These are phyloP conservation scores for Nemotelus pantherinus DNA, from an alignment of 2,888 invertebrate genomes.

Conservation along the genomic window DNA sequence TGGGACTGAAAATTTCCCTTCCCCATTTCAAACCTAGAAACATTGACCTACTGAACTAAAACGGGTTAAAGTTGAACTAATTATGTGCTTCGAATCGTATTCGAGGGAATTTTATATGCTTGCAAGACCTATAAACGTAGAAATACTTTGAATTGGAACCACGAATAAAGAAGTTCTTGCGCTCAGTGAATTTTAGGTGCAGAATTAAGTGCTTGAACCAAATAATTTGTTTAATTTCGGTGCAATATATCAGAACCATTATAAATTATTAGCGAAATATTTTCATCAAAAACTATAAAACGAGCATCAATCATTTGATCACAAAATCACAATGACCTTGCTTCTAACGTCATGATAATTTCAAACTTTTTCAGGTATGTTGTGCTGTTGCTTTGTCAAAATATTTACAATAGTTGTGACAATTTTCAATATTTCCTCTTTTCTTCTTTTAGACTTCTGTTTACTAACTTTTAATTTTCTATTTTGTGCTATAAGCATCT, in stretches of 20 bases:
- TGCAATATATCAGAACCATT: too few species aligned
- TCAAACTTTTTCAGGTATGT: conserved; percentile 26
- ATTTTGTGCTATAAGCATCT: too few species aligned
- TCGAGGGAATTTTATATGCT: too few species aligned
- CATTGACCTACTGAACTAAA: conserved; percentile 42
- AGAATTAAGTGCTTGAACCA: too few species aligned
- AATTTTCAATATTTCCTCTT: background rate
- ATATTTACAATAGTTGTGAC: conserved; percentile 5
- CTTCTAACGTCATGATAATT: background rate
- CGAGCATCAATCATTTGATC: too few species aligned
- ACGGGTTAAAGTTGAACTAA: conserved; percentile 16
- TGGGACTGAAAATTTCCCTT: background rate
- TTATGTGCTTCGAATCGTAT: background rate
- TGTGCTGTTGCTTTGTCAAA: background rate
- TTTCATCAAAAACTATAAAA: background rate
- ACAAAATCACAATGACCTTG: conserved; percentile 25
- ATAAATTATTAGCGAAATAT: background rate
- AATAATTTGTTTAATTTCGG: too few species aligned
- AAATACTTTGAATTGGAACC: too few species aligned
- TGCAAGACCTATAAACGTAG: too few species aligned
- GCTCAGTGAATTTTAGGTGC: too few species aligned
- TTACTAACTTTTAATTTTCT: background rate
- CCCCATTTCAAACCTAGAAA: conserved; percentile 8
- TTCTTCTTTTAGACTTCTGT: conserved; percentile 10
- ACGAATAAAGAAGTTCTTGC: too few species aligned